A percentile compares a stretch with the other conserved stretches of the same genome.
These are phyloP conservation scores for Leptoclinus maculatus DNA, from an alignment of 2,797 vertebrate genomes.

Conservation along the genomic window DNA sequence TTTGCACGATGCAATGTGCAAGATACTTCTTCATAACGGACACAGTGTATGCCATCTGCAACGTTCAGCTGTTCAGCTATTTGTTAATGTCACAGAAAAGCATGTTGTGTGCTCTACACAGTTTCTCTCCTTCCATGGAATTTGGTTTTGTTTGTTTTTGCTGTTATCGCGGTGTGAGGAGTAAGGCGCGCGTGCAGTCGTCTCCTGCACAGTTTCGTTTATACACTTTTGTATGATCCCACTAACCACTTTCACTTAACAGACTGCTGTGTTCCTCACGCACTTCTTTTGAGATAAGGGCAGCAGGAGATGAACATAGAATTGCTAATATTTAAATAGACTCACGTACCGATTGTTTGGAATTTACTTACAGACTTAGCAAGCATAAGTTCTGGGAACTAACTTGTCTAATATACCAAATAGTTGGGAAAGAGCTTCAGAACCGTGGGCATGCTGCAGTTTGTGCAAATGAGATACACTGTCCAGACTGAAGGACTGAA, in stretches of 20 bases:
- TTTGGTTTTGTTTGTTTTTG: conserved; percentile 50
- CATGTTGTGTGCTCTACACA: conserved; percentile 67
- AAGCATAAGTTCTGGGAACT: conserved; percentile 46
- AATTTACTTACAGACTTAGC: conserved; percentile 57
- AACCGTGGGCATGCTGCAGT: conserved; percentile 65
- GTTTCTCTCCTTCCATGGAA: conserved; percentile 46
- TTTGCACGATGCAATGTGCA: conserved; percentile 66
- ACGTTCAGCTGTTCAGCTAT: conserved; percentile 61
- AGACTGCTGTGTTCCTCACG: conserved; percentile 46
- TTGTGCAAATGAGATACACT: conserved; percentile 82
- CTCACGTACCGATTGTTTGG: conserved; percentile 36
- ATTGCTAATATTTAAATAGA: conserved; percentile 50
- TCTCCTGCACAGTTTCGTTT: conserved; percentile 36
- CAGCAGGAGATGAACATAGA: conserved; percentile 45
- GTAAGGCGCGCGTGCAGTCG: conserved; percentile 36
- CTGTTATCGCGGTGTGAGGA: conserved; percentile 28
- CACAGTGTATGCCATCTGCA: conserved; percentile 83
- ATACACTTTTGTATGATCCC: conserved; percentile 21
- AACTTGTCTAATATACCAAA: conserved; percentile 47
- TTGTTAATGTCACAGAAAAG: conserved; percentile 63
- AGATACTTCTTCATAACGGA: conserved; percentile 69
- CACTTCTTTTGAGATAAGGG: conserved; percentile 29
- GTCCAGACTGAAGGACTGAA: conserved; percentile 72
- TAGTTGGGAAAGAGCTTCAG: conserved; percentile 57
- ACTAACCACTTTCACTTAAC: conserved; percentile 37